These are phyloP conservation scores for rabbit (Oryctolagus cuniculus) DNA, from an alignment of 2,113 vertebrate species.

Conservation along the genomic window mOryCun1.1 NC_091440.1:134810001-134810500, in stretches of 20 bases:
- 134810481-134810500: neutral
- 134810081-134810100: neutral
- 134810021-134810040: neutral
- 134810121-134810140: neutral
- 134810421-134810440: neutral
- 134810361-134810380: neutral
- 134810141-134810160: neutral
- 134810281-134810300: neutral
- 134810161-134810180: neutral
- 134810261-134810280: neutral
- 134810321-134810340: neutral
- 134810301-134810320: neutral
- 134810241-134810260: conserved; percentile 39
- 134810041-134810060: conserved; percentile 30
- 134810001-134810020: conserved; percentile 39
- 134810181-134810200: neutral
- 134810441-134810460: neutral
- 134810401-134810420: neutral
- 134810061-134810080: neutral
- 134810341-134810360: neutral
- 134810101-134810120: neutral
- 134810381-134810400: neutral
- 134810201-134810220: neutral
- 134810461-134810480: neutral
- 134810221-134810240: neutral